Conservation (phyloP, 2,797 vertebrate genomes). For the Cyprinodon diabolis region DNA sequence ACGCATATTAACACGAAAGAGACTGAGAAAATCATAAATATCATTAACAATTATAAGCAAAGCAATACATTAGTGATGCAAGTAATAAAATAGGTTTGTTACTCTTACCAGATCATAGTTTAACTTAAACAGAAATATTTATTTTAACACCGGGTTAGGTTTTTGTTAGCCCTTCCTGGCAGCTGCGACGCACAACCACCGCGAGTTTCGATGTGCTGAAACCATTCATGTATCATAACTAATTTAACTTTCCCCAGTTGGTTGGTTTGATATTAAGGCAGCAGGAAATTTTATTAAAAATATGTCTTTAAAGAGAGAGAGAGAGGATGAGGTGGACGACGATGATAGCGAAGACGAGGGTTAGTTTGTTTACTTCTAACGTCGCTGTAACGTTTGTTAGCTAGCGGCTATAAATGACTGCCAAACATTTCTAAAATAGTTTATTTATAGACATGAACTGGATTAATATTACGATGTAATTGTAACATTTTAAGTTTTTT, state of each 20-base stretch:
- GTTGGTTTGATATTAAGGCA: not conserved
- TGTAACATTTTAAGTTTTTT: not conserved
- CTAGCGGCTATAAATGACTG: conserved; percentile 23
- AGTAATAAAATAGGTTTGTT: not conserved
- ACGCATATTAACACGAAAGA: not conserved
- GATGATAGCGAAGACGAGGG: conserved; percentile 75
- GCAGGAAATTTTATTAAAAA: conserved; percentile 32
- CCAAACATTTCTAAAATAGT: not conserved
- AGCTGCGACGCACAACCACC: conserved; percentile 24
- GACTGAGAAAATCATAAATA: not conserved
- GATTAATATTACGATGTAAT: not conserved
- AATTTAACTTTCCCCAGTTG: conserved; percentile 1
- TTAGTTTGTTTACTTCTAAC: conserved; percentile 30
- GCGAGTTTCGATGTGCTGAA: conserved; percentile 58
- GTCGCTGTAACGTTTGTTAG: conserved; percentile 40
- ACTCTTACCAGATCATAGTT: not conserved
- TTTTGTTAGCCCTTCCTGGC: conserved; percentile 4
- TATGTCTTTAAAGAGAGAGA: conserved; percentile 78
- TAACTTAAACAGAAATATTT: not conserved
- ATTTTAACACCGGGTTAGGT: conserved; percentile 60
- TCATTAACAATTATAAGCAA: too few relatives aligned
- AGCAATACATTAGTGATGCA: not conserved
- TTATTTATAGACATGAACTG: not conserved
- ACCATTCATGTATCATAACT: conserved; percentile 35
- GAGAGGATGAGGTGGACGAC: conserved; percentile 70